A percentile compares a stretch with the other conserved stretches of the same genome.
These are phyloP conservation scores for Mamestra configurata DNA, from an alignment of 1,140 invertebrate species.

Conservation along the genomic window DNA sequence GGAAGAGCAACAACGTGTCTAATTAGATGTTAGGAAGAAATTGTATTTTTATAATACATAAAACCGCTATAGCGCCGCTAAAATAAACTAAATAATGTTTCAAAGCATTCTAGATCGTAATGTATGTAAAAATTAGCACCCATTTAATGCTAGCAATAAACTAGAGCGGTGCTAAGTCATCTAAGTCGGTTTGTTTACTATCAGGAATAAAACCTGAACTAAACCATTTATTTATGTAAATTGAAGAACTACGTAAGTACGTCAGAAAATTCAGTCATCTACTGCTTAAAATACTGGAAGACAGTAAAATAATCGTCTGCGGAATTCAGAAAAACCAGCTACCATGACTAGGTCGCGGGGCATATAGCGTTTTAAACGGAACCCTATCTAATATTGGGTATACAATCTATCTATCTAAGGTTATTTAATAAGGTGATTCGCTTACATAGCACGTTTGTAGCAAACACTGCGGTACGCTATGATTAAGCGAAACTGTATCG, in stretches of 20 bases:
- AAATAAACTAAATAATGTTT: constrained; percentile 43
- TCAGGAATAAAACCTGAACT: constrained; percentile 45
- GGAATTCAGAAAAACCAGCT: constrained; percentile 49
- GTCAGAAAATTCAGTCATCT: constrained; percentile 57
- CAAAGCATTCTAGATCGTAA: constrained; percentile 59
- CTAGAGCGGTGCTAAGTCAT: constrained; percentile 64
- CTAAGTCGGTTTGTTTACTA: constrained; percentile 14
- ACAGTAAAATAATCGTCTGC: constrained; percentile 70
- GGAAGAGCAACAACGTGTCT: constrained; percentile 64
- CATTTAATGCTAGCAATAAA: constrained; percentile 74
- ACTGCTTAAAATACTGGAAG: constrained; percentile 80
- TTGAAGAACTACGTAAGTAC: constrained; percentile 55
- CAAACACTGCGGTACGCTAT: background rate
- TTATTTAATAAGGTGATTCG: constrained; percentile 26
- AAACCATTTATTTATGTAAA: constrained; percentile 39
- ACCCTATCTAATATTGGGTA: constrained; percentile 50
- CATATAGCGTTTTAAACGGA: constrained; percentile 44
- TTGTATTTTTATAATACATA: constrained; percentile 46
- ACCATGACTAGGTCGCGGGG: constrained; percentile 43
- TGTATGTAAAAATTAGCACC: constrained; percentile 74
- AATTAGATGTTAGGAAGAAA: constrained; percentile 63
- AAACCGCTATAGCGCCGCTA: constrained; percentile 41
- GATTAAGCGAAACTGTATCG: background rate
- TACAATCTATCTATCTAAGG: constrained; percentile 47
- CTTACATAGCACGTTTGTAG: background rate